Percentiles rank a stretch among this genome's conserved stretches.
These are phyloP conservation scores for Camptogramma bilineatum DNA, from an alignment of 2,888 invertebrate genomes.

Conservation along the genomic window DNA sequence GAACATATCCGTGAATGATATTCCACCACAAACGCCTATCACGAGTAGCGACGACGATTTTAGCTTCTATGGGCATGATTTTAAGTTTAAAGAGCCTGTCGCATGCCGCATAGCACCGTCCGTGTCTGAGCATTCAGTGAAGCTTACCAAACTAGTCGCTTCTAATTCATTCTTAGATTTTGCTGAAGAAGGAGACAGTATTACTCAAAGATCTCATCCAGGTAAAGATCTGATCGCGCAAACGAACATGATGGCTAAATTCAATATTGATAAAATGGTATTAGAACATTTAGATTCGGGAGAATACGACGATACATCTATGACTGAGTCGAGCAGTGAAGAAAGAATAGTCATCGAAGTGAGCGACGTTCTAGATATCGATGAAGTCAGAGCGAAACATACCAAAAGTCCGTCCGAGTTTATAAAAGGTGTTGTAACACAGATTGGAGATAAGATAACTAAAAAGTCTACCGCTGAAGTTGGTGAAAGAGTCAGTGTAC, in stretches of 20 bases:
- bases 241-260: slow-evolving; percentile 79
- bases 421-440: slow-evolving; percentile 61
- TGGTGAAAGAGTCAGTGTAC: slow-evolving; percentile 64
- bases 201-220: slow-evolving; percentile 67
- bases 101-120: slow-evolving; percentile 74
- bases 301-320: slow-evolving; percentile 73
- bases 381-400: slow-evolving; percentile 51
- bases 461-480: slow-evolving; percentile 51
- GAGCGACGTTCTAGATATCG: slow-evolving; percentile 47
- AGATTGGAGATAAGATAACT: slow-evolving; percentile 62
- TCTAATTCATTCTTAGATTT: slow-evolving; percentile 74
- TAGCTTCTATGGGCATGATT: slow-evolving; percentile 79
- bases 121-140: slow-evolving; percentile 72
- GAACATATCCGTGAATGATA: slow-evolving; percentile 72
- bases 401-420: slow-evolving; percentile 66
- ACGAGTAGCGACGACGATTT: slow-evolving; percentile 80
- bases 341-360: slow-evolving; percentile 67
- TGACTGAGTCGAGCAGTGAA: slow-evolving; percentile 78
- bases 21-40: slow-evolving; percentile 71
- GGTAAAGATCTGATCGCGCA: slow-evolving; percentile 72
- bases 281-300: slow-evolving; percentile 76
- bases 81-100: slow-evolving; percentile 70
- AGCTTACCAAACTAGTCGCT: slow-evolving; percentile 67
- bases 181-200: slow-evolving; percentile 72
- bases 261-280: slow-evolving; percentile 71